These are phyloP conservation scores for Peromyscus nudipes DNA, from an alignment of 2,797 vertebrate species.

Conservation along the genomic window DNA sequence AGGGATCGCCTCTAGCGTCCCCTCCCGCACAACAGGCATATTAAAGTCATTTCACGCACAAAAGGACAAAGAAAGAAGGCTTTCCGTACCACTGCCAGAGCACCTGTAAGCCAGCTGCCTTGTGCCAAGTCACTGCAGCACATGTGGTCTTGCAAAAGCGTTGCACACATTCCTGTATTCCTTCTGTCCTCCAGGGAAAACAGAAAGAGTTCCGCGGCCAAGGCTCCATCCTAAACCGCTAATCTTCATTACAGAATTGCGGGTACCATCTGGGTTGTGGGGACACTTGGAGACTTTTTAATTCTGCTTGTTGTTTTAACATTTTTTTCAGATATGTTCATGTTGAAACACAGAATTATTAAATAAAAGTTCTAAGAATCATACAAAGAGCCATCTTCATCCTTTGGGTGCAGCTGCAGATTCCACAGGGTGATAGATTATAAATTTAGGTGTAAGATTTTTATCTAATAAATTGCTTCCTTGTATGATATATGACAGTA, in stretches of 20 bases:
- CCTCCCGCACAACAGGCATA: slow-evolving; percentile 14
- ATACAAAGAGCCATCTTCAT: neutral
- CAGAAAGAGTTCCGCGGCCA: slow-evolving; percentile 39
- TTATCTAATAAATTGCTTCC: slow-evolving; percentile 32
- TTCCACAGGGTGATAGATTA: neutral
- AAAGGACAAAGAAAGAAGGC: slow-evolving; percentile 64
- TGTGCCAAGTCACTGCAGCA: slow-evolving; percentile 68
- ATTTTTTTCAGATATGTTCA: slow-evolving; percentile 7
- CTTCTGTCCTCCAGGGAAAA: slow-evolving; percentile 53
- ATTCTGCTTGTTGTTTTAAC: slow-evolving; percentile 14
- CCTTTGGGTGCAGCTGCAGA: neutral
- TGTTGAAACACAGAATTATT: slow-evolving; percentile 57
- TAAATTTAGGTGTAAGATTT: neutral
- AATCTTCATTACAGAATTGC: slow-evolving; percentile 56
- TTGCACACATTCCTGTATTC: slow-evolving; percentile 34
- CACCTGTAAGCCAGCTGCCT: slow-evolving; percentile 81
- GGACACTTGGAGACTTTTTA: slow-evolving; percentile 25
- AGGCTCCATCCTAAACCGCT: slow-evolving; percentile 21
- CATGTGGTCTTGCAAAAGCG: slow-evolving; percentile 48
- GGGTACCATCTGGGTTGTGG: slow-evolving; percentile 56
- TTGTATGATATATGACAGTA: slow-evolving; percentile 16
- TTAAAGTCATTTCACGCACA: slow-evolving; percentile 61
- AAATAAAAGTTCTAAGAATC: slow-evolving; percentile 30
- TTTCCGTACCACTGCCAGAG: slow-evolving; percentile 59
- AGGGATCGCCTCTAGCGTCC: slow-evolving; percentile 47